Conservation (phyloP, 1,140 invertebrate species). For the Daktulosphaira vitifoliae region DNA sequence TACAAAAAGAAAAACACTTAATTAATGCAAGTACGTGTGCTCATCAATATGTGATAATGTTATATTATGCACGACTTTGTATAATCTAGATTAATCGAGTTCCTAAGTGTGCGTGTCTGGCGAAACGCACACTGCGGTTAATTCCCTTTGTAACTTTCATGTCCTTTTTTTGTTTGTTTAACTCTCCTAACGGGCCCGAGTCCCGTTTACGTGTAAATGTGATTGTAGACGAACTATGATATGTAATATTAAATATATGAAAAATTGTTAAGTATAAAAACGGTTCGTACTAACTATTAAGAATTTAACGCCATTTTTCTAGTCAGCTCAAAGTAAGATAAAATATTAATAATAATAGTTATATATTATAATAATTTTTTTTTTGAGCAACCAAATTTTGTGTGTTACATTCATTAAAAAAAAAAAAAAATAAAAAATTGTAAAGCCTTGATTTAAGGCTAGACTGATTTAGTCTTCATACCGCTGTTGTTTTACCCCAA, state of each 20-base stretch:
- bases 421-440: background rate
- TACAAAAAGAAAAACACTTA: background rate
- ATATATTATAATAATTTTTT: too few relatives aligned
- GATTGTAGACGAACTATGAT: constrained; percentile 9
- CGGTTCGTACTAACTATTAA: constrained; percentile 18
- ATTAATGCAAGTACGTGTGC: constrained; percentile 20
- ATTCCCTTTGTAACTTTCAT: constrained; percentile 31
- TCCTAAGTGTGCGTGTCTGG: constrained; percentile 23
- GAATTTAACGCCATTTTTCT: constrained; percentile 33
- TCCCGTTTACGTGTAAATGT: constrained; percentile 17
- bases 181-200: constrained; percentile 6
- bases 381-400: constrained; percentile 33
- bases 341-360: background rate
- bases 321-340: constrained; percentile 31
- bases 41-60: constrained; percentile 33
- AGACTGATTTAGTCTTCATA: constrained; percentile 33
- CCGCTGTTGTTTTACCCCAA: constrained; percentile 7
- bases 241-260: too few relatives aligned
- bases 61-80: constrained; percentile 30
- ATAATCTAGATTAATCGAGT: constrained; percentile 20
- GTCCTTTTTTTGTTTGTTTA: constrained; percentile 13
- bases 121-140: constrained; percentile 14
- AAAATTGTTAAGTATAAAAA: constrained; percentile 6
- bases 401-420: constrained; percentile 17
- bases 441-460: background rate